Percentiles rank a stretch among this genome's conserved stretches.
Evolutionary conservation across 2,797 vertebrate species (phyloP).

Genomic region (Labeo calbasu): DNA sequence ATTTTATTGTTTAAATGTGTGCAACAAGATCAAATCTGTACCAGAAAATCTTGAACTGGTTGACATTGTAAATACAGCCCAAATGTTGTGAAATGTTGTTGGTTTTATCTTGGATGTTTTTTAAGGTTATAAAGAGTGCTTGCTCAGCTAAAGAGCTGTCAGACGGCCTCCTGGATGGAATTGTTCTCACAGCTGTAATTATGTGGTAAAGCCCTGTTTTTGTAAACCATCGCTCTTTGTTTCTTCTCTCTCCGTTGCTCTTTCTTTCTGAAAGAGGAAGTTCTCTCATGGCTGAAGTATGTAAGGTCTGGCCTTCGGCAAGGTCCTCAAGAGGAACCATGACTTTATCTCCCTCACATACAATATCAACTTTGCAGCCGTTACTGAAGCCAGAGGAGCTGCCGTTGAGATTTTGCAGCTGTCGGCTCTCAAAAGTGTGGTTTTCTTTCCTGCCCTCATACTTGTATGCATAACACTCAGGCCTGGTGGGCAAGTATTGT

Average conservation of each 20-base stretch:
- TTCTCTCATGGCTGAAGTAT: slow-evolving; percentile 69
- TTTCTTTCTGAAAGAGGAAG: slow-evolving; percentile 59
- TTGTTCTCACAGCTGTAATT: slow-evolving; percentile 41
- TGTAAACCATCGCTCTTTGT: slow-evolving; percentile 24
- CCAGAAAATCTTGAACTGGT: not conserved
- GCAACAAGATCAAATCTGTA: not conserved
- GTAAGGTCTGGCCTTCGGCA: slow-evolving; percentile 64
- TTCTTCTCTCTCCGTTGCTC: slow-evolving; percentile 21
- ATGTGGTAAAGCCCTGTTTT: slow-evolving; percentile 33
- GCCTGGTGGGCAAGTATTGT: not conserved
- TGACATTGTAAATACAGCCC: not conserved
- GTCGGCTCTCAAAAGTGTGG: not conserved
- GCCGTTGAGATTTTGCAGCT: slow-evolving; percentile 33
- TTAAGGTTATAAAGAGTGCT: slow-evolving; percentile 21
- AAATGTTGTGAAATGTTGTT: slow-evolving; percentile 1
- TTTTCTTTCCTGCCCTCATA: slow-evolving; percentile 36
- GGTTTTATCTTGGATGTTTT: not conserved
- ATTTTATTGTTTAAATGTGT: not conserved
- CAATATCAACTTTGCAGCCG: slow-evolving; percentile 37
- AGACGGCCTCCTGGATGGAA: slow-evolving; percentile 25
- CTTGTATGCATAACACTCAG: not conserved
- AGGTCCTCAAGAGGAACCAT: slow-evolving; percentile 19
- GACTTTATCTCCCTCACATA: slow-evolving; percentile 10
- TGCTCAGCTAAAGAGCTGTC: slow-evolving; percentile 34
- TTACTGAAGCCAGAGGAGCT: slow-evolving; percentile 36